Percentiles rank a stretch among this genome's conserved stretches.
These are phyloP conservation scores for Scaptomyza graminum DNA, from an alignment of 1,140 invertebrate genomes.

Conservation along the genomic window DNA sequence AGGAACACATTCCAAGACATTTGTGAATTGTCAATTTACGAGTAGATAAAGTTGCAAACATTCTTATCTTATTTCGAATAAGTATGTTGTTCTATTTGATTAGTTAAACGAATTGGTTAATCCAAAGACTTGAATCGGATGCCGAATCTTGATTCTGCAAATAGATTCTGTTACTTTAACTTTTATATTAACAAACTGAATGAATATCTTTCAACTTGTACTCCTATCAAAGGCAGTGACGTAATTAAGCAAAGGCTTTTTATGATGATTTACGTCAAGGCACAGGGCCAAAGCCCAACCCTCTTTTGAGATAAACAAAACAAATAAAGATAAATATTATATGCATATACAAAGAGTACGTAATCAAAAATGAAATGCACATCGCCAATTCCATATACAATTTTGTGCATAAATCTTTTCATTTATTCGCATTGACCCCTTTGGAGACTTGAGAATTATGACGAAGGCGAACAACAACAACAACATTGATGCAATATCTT, in stretches of 20 bases:
- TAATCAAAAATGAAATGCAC: slow-evolving; percentile 33
- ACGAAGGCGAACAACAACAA: slow-evolving; percentile 9
- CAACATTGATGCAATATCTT: background rate
- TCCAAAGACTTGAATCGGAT: too few relatives aligned
- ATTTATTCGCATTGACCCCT: slow-evolving; percentile 25
- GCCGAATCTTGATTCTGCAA: too few relatives aligned
- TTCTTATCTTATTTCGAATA: background rate
- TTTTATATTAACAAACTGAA: too few relatives aligned
- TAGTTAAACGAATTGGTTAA: background rate
- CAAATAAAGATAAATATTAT: slow-evolving; percentile 46
- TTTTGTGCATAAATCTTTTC: slow-evolving; percentile 73
- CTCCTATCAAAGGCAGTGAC: slow-evolving; percentile 25
- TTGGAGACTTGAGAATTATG: slow-evolving; percentile 9
- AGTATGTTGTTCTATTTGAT: too few relatives aligned
- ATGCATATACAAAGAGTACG: slow-evolving; percentile 23
- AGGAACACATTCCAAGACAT: background rate
- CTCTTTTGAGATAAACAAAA: slow-evolving; percentile 52
- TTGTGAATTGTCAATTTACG: slow-evolving; percentile 19
- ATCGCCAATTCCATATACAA: background rate
- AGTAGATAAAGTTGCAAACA: slow-evolving; percentile 9
- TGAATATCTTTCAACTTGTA: too few relatives aligned
- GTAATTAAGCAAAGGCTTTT: slow-evolving; percentile 61
- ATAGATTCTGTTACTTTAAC: too few relatives aligned
- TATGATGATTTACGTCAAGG: slow-evolving; percentile 18
- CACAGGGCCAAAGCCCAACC: slow-evolving; percentile 28